Percentiles rank a stretch among this genome's conserved stretches.
Conservation (phyloP, 2,113 vertebrate species). For the Istiophorus platypterus region DNA sequence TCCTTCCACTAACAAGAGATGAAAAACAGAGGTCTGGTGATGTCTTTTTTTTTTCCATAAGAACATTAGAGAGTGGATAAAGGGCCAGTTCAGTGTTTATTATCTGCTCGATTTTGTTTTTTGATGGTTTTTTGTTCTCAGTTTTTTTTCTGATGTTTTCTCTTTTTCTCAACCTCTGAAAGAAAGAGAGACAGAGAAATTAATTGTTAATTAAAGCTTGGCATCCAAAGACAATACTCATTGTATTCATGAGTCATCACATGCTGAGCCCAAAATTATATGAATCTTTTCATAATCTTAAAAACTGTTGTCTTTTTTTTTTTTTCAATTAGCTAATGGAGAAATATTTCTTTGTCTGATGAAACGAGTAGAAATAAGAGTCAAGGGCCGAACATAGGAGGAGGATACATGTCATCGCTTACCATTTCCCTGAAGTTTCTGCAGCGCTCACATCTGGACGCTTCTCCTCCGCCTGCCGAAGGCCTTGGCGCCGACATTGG, state of each 20-base stretch:
- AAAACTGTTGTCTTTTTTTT: no score
- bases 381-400: background rate
- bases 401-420: constrained; percentile 5
- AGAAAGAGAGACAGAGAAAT: constrained; percentile 43
- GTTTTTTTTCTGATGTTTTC: constrained; percentile 81
- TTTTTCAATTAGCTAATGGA: background rate
- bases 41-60: constrained; percentile 8
- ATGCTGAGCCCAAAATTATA: background rate
- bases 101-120: constrained; percentile 65
- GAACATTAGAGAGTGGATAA: constrained; percentile 73
- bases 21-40: constrained; percentile 64
- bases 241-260: background rate
- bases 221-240: no score
- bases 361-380: background rate
- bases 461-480: constrained; percentile 93
- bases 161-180: constrained; percentile 83
- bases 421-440: constrained; percentile 78
- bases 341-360: no score
- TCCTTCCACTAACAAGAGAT: constrained; percentile 78
- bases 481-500: constrained; percentile 91
- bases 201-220: background rate
- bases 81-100: constrained; percentile 68
- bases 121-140: constrained; percentile 74
- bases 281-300: background rate
- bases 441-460: constrained; percentile 77